Conservation (phyloP, 2,113 vertebrate species). For the Pteronura brasiliensis region DNA sequence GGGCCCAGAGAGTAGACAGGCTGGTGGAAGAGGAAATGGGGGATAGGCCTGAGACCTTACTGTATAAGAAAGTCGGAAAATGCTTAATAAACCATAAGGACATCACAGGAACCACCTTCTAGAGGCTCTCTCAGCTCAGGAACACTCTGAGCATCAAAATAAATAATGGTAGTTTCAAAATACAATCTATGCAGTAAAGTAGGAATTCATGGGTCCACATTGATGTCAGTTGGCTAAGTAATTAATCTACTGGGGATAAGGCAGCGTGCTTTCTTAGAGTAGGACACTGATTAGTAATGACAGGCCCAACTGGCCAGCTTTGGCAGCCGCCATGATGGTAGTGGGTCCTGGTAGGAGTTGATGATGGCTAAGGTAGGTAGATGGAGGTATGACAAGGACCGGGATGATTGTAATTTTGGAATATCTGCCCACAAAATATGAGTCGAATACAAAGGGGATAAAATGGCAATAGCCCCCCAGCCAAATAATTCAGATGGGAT, state of each 20-base stretch:
- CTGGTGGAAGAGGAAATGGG: neutral
- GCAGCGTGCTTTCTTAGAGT: neutral
- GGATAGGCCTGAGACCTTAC: neutral
- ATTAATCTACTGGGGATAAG: neutral
- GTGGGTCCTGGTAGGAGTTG: too few relatives aligned
- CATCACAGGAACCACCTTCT: neutral
- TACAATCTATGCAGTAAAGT: neutral
- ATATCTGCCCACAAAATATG: neutral
- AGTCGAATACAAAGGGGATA: neutral
- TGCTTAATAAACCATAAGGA: neutral
- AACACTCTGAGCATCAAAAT: neutral
- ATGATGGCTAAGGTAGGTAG: neutral
- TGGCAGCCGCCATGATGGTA: neutral
- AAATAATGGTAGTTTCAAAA: neutral
- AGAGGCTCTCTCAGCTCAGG: neutral
- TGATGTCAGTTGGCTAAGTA: neutral
- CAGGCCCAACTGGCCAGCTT: neutral
- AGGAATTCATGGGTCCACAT: neutral
- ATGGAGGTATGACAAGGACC: neutral
- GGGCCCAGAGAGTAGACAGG: neutral
- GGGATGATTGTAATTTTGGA: neutral
- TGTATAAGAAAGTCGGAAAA: neutral
- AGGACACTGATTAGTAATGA: neutral
- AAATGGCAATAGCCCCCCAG: neutral
- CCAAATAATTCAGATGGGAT: neutral